These are phyloP conservation scores for Polypedilum pembai DNA, from an alignment of 1,140 invertebrate species.

Conservation along the genomic window DNA sequence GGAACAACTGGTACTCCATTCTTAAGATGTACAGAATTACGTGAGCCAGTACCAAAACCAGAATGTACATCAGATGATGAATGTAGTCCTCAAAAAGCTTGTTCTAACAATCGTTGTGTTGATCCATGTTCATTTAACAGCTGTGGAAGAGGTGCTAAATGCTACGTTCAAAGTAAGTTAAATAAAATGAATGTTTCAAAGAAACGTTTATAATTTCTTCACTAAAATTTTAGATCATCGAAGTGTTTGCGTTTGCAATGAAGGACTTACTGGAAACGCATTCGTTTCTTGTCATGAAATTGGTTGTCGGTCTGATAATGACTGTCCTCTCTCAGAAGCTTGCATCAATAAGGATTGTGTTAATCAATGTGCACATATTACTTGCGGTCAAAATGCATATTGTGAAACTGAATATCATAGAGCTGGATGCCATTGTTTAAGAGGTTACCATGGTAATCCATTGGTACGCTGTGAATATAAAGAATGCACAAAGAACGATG, in stretches of 20 bases:
- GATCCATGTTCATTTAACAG: conserved; percentile 66
- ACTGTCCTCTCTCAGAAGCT: conserved; percentile 72
- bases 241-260: conserved; percentile 73
- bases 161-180: conserved; percentile 55
- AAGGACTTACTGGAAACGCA: conserved; percentile 78
- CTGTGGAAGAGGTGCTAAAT: conserved; percentile 75
- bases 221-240: conserved; percentile 52
- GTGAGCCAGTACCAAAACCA: conserved; percentile 51
- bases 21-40: conserved; percentile 56
- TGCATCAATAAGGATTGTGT: conserved; percentile 78
- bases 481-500: conserved; percentile 63
- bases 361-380: conserved; percentile 68
- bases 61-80: conserved; percentile 72
- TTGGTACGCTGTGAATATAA: conserved; percentile 64
- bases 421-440: conserved; percentile 70
- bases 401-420: conserved; percentile 66
- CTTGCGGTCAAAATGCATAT: conserved; percentile 73
- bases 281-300: conserved; percentile 69
- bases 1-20: conserved; percentile 73
- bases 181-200: neutral
- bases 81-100: conserved; percentile 77
- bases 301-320: conserved; percentile 76
- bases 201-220: neutral
- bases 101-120: conserved; percentile 65
- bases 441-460: conserved; percentile 66